Evolutionary conservation across 2,113 vertebrate genomes (phyloP), one percentile per base, ranked within the genome.

Genomic region (Prochilodus magdalenae): DNA sequence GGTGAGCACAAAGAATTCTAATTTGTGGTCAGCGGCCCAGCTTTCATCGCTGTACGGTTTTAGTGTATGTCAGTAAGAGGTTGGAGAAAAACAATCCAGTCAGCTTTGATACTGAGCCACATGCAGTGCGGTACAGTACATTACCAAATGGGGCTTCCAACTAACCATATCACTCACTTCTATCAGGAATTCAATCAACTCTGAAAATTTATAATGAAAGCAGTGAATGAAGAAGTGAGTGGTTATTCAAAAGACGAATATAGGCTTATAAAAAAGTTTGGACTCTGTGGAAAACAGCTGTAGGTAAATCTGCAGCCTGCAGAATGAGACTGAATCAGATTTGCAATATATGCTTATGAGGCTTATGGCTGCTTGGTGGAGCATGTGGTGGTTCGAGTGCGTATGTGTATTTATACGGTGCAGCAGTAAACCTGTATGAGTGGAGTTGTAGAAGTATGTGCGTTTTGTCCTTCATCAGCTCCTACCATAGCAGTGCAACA

Each of bases 11-110:
- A 73, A 71, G 83, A 89, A 90, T 89, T 89, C 82, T 85, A 90
- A 91, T 88, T 90, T 87, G 78, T 79, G 82, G 85, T 91, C 87
- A 87, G 84, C 89, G 81, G 40, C 73, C 83, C 67, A 90, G 83
- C 75, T 77, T 26, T 65, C 29, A 27, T 53, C 51, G 59, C 72
- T 80, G 70, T 80, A 80, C 27, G 16, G 16, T 73, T 73, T 77
- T 53, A 73, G 70, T 63, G 22, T 73, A 65, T 73, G 63, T 65
- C 40, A 73, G 62, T 60, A 60, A 79, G 33, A 36, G 24, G 15
- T 18, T 53, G 22, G 70, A 72, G 55, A 40, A 80, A 73, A 22
- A 73, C 59, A 36, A 71, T 29, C 30, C 30, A 63, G 33, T 73
- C 24, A 73, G 51, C 70, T 53, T 65, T 51, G 15, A 51, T 26